These are phyloP conservation scores for Muscicapa comitata DNA, from an alignment of 2,797 vertebrate species.

Conservation along the genomic window DNA sequence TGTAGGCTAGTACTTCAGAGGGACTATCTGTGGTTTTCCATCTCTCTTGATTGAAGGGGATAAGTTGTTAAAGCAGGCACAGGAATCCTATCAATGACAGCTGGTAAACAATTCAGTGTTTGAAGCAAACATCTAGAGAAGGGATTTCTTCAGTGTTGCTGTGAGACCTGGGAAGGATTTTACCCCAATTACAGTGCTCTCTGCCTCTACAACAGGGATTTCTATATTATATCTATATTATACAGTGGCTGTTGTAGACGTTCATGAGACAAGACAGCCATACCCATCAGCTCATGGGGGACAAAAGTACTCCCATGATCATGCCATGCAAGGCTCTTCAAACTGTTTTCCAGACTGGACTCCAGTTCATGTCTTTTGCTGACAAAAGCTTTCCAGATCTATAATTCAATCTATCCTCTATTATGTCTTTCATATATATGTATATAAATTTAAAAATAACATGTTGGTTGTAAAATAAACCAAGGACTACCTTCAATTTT, in stretches of 20 bases:
- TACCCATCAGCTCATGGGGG: neutral
- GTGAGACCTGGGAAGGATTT: neutral
- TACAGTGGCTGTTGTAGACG: neutral
- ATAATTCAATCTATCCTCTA: neutral
- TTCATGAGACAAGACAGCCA: neutral
- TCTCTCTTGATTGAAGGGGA: constrained; percentile 1
- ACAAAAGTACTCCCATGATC: neutral
- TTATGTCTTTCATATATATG: neutral
- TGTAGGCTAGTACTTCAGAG: neutral
- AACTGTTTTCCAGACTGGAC: neutral
- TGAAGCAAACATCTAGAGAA: neutral
- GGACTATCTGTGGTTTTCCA: neutral
- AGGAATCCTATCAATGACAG: neutral
- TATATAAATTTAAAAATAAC: neutral
- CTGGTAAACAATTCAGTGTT: neutral
- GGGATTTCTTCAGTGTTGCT: neutral
- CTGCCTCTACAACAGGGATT: neutral
- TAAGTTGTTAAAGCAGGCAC: neutral
- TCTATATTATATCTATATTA: neutral
- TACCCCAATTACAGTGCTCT: neutral
- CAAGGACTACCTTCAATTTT: neutral
- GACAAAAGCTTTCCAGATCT: neutral
- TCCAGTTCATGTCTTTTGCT: neutral
- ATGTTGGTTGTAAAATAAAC: neutral
- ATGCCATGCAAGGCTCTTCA: neutral